Evolutionary conservation across 2,113 vertebrate species (phyloP), one percentile per base, ranked within the genome.

Genomic region (Bufo gargarizans): DNA sequence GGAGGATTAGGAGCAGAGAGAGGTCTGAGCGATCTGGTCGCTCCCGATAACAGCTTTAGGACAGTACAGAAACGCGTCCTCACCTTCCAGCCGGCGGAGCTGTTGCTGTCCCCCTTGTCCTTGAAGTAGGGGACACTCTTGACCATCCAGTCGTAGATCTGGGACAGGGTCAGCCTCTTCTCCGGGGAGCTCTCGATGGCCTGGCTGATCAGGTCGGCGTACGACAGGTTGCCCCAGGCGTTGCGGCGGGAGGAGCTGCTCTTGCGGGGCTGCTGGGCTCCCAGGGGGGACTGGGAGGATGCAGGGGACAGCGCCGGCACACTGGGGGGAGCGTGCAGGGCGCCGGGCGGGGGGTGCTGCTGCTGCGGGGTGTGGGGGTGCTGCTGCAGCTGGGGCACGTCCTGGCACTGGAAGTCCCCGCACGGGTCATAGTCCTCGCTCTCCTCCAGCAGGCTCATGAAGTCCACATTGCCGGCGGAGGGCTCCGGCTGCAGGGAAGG

Each of bases 141-240:
- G 94, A 98, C 98, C 98, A 99, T 99, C 98, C 98, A 99, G 94
- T 99, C 98, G 91, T 99, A 99, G 89, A 99, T 98, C 95, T 99
- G 98, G 22, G 97, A 99, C 89, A 99, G 93, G 17, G 98, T 99
- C 79, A 99, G 96, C 58, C 98, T 93, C 94, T 96, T 99, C 94
- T 99, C 98, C 0, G 97, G 96, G 50, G 98, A 97, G 92, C 98
- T 99, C 93, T 99, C 97, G 93, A 99, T 99, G 85, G 98, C 98
- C 94, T 97, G 97, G 90, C 97, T 99, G 92, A 99, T 99, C 93
- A 99, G 97, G 93, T 99, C 98, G 78, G 98, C 98, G 90, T 99
- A 99, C 10, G 98, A 99, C 96, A 99, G 96, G 95, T 99, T 99
- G 91, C 98, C 98, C 98, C 97, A 99, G 45, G 98, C 98, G 93